These are phyloP conservation scores for Alaudala cheleensis DNA, from an alignment of 2,113 vertebrate species.

Conservation along the genomic window DNA sequence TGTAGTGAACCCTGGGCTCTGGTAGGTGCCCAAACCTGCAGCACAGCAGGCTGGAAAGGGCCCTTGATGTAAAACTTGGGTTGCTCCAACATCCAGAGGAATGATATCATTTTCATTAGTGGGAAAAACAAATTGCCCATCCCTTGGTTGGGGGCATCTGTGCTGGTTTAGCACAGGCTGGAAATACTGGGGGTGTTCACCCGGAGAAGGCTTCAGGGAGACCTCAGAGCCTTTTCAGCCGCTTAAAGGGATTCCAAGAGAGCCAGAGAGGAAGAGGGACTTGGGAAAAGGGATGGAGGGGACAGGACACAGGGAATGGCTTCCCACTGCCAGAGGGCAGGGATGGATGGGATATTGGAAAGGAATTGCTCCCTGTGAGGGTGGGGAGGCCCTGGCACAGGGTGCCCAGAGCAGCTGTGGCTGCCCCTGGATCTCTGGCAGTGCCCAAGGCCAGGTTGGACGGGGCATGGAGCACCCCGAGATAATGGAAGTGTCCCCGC, in stretches of 20 bases:
- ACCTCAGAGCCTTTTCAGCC: not conserved
- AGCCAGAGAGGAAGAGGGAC: not conserved
- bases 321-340: not conserved
- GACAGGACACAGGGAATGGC: not conserved
- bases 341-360: not conserved
- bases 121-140: not conserved
- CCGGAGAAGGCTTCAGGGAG: not conserved
- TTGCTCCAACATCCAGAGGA: not conserved
- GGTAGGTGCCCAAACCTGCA: fast-evolving
- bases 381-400: not conserved
- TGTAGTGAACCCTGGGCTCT: not conserved
- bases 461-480: not conserved
- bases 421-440: not conserved
- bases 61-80: too few species aligned
- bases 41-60: not conserved
- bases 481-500: not conserved
- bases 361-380: not conserved
- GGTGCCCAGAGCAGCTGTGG: not conserved
- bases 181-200: not conserved
- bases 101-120: fast-evolving
- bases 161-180: not conserved
- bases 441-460: not conserved
- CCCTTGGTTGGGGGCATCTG: fast-evolving
- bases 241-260: not conserved
- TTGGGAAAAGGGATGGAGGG: not conserved